Evolutionary conservation across 2,113 vertebrate genomes (phyloP), one percentile per base, ranked within the genome.

Genomic region (Xenus cinereus): DNA sequence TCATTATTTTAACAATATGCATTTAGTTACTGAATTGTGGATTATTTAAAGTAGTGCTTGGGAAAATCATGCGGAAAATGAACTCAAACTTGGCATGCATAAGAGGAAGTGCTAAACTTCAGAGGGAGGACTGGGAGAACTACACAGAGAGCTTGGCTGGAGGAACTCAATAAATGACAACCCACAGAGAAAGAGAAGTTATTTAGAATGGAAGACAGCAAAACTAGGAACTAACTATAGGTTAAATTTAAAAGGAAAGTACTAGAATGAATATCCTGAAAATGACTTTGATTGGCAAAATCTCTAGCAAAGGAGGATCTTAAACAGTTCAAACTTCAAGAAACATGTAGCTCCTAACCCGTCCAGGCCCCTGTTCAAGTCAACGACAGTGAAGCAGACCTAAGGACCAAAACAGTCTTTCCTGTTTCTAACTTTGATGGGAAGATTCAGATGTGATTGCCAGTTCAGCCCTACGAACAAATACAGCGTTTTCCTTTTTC

Each of bases 11-110:
- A 92, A 93, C 84, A 95, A 82, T 82, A 67, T 74, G 74, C 59
- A 93, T 85, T 85, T 92, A 90, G 89, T 87, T 91, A 96, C 67
- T 71, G 74, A 87, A 72, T 76, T 80, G 84, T 63, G 75, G 67
- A 95, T 93, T 92, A 96, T 89, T 96, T 95, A 94, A 95, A 95
- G 76, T 17, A 95, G 84, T 33, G 71, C 80, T 91, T 95, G 89
- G 93, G 93, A 97, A 97, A 97, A 94, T 84, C 71, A 89, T 9
- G 62, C 1, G 2, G 93, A 93, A 97, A 95, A 93, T 82, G 56
- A 96, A 95, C 87, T 73, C 74, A 45, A 89, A 77, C 60, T 95
- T 97, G 96, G 93, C 96, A 90, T 1, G 11, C n/a, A 8, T 45
- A 94, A 84, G 76, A 88, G 95, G 95, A 95, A 96, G 81, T 85